These are phyloP conservation scores for Rhineura floridana DNA, from an alignment of 2,113 vertebrate species.

Conservation along the genomic window DNA sequence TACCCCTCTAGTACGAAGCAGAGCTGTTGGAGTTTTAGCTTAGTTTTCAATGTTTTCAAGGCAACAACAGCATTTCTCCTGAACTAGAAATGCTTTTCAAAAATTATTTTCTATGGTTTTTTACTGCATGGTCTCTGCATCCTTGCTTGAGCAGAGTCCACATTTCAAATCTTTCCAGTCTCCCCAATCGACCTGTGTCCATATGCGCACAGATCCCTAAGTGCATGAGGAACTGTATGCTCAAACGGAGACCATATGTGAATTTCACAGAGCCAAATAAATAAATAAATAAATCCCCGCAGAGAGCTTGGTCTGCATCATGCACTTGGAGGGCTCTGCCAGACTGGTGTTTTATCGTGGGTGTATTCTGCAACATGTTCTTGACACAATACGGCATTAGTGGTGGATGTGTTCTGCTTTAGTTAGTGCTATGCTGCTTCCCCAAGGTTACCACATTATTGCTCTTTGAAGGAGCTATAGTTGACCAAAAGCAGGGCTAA, in stretches of 20 bases:
- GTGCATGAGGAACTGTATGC: not conserved
- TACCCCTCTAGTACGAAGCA: constrained; percentile 40
- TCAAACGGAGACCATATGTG: not conserved
- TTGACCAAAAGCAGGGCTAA: no score
- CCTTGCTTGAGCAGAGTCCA: not conserved
- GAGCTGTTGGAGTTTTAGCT: constrained; percentile 62
- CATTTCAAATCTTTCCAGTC: constrained; percentile 33
- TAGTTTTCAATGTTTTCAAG: constrained; percentile 66
- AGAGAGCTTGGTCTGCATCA: not conserved
- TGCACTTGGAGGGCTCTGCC: no score
- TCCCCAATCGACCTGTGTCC: not conserved
- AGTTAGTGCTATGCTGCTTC: no score
- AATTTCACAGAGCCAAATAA: not conserved
- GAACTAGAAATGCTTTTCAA: constrained; percentile 49
- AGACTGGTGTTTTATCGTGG: no score
- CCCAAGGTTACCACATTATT: no score
- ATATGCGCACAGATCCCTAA: not conserved
- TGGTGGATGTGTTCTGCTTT: no score
- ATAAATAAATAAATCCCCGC: not conserved
- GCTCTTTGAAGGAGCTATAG: no score
- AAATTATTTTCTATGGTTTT: constrained; percentile 44
- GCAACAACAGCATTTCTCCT: constrained; percentile 56
- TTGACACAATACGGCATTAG: no score
- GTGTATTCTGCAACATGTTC: no score
- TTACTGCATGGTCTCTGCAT: constrained; percentile 32